Conservation (phyloP, 2,113 vertebrate species). For the Dascyllus trimaculatus region DNA sequence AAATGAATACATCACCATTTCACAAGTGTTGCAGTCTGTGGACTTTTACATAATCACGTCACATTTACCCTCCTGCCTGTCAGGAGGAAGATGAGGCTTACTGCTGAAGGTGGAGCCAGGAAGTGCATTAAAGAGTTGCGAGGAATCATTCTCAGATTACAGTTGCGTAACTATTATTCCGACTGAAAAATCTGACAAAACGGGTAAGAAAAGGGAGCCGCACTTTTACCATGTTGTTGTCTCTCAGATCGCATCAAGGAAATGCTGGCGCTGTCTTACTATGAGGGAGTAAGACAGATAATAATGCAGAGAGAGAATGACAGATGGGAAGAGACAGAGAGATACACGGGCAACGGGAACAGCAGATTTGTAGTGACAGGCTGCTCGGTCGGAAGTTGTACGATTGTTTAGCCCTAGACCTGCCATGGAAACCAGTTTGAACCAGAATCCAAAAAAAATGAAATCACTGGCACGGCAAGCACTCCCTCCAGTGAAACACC, state of each 20-base stretch:
- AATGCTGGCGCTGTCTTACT: constrained; percentile 14
- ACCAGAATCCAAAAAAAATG: constrained; percentile 30
- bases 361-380: constrained; percentile 77
- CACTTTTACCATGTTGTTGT: constrained; percentile 44
- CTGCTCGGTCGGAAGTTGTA: constrained; percentile 69
- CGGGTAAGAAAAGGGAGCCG: constrained; percentile 1
- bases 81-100: constrained; percentile 39
- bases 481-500: not conserved
- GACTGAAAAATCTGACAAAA: not conserved
- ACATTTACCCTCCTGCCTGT: constrained; percentile 47
- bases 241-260: constrained; percentile 43
- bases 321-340: constrained; percentile 74
- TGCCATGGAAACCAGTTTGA: constrained; percentile 57
- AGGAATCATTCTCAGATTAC: constrained; percentile 47
- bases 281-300: constrained; percentile 33
- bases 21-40: constrained; percentile 26
- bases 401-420: constrained; percentile 59
- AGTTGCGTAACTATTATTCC: constrained; percentile 58
- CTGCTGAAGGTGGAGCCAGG: constrained; percentile 44
- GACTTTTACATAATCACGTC: constrained; percentile 56
- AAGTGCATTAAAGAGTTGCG: constrained; percentile 27
- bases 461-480: not conserved
- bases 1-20: constrained; percentile 17
- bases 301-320: constrained; percentile 70
- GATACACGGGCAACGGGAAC: constrained; percentile 53